Conservation (phyloP, 2,113 vertebrate genomes). For the Eira barbara region DNA sequence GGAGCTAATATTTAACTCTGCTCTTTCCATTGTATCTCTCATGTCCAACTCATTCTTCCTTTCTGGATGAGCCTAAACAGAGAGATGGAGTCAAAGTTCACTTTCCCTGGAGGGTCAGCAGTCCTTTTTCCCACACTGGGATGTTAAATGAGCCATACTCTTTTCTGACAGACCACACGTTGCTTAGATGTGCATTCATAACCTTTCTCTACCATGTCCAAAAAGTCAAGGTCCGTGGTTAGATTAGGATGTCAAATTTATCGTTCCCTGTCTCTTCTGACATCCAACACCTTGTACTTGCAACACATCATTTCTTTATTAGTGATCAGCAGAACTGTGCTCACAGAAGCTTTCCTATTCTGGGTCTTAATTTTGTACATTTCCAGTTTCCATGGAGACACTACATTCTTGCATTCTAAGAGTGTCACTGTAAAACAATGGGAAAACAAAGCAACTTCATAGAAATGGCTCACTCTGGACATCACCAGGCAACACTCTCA, state of each 20-base stretch:
- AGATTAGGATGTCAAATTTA: conserved; percentile 19
- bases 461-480: conserved; percentile 50
- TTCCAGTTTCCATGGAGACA: conserved; percentile 84
- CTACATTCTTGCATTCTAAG: conserved; percentile 67
- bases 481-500: conserved; percentile 40
- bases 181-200: neutral
- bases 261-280: neutral
- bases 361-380: conserved; percentile 70
- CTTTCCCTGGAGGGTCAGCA: neutral
- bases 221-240: neutral
- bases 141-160: neutral
- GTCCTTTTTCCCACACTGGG: neutral
- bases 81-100: neutral
- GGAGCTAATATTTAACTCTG: neutral
- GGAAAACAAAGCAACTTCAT: conserved; percentile 69
- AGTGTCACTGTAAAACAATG: conserved; percentile 74
- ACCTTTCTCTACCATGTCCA: neutral
- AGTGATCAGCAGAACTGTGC: conserved; percentile 38
- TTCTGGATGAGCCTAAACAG: neutral
- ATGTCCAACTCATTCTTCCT: neutral
- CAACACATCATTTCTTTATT: conserved; percentile 34
- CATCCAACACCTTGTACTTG: conserved; percentile 13
- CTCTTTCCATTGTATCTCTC: neutral
- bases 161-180: neutral
- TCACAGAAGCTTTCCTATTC: conserved; percentile 58